Evolutionary conservation across 2,888 invertebrate genomes (phyloP), one percentile per base, ranked within the genome.

Genomic region (Phortica magna): DNA sequence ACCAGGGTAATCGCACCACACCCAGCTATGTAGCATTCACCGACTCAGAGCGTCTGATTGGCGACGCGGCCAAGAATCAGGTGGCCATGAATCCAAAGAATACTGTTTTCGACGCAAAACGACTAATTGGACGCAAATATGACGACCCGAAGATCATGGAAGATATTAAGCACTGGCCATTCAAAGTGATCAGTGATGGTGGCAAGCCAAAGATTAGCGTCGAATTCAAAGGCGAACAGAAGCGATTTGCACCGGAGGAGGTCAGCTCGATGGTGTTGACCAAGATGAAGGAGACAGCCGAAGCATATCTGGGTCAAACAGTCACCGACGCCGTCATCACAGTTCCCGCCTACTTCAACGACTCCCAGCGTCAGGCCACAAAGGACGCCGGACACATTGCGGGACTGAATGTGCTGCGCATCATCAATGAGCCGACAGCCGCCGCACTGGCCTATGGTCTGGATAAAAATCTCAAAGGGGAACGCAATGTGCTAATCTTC

Each of bases 1-100:
- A 97, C 90, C 96, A 97, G 92, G 97, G 97, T 79, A 97, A 97
- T n/a, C n/a, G n/a, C n/a, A n/a, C n/a, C n/a, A n/a, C n/a, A n/a
- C n/a, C n/a, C n/a, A n/a, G n/a, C n/a, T n/a, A n/a, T n/a, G n/a
- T n/a, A n/a, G n/a, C n/a, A n/a, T n/a, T n/a, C n/a, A n/a, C n/a
- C n/a, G n/a, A n/a, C n/a, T n/a, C n/a, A n/a, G n/a, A n/a, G n/a
- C n/a, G n/a, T n/a, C n/a, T n/a, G n/a, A n/a, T n/a, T n/a, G n/a
- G n/a, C n/a, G n/a, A n/a, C n/a, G n/a, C n/a, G n/a, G n/a, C n/a
- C n/a, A n/a, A n/a, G n/a, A 39, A 83, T 6, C 88, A 95, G 95
- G 95, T 95, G 31, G 95, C 95, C 9, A 95, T 95, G 94, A 96
- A 97, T 90, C 96, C 96, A 14, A 94, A 92, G 86, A 96, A 96